A percentile compares a stretch with the other conserved stretches of the same genome.
Conservation (phyloP, 2,888 invertebrate species). For the Psylliodes chrysocephalus region DNA sequence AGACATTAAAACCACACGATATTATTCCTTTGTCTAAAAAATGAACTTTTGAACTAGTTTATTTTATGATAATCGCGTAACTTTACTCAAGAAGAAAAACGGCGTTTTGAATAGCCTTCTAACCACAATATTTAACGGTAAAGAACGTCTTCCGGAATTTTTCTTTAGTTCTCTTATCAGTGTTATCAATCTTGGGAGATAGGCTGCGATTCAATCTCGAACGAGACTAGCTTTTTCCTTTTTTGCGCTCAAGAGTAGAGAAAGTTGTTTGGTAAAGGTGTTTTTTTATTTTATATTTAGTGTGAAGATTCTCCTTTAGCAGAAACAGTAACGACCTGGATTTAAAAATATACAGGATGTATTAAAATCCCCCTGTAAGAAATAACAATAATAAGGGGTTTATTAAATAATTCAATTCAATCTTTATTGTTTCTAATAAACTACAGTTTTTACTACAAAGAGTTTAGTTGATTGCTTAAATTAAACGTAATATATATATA, state of each 20-base stretch:
- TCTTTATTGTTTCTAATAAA: too few species aligned
- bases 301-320: conserved; percentile 9
- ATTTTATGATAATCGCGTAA: too few species aligned
- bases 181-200: conserved; percentile 32
- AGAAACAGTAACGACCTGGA: not conserved
- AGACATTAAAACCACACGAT: too few species aligned
- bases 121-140: conserved; percentile 17
- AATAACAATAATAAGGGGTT: too few species aligned
- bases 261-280: conserved; percentile 19
- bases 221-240: conserved; percentile 13
- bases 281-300: conserved; percentile 17
- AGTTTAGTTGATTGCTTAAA: too few species aligned
- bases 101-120: conserved; percentile 19
- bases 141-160: conserved; percentile 22
- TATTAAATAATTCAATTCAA: too few species aligned
- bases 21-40: too few species aligned
- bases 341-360: too few species aligned
- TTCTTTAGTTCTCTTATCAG: conserved; percentile 27
- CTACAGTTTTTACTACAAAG: too few species aligned
- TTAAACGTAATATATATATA: too few species aligned
- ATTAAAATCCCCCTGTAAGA: too few species aligned
- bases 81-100: not conserved
- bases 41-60: too few species aligned
- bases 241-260: conserved; percentile 3
- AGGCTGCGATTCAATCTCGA: conserved; percentile 27